Percentiles rank a stretch among this genome's conserved stretches.
phyloP scores from a whole-genome alignment of 2,797 vertebrate species.

The Platyrinchus mystaceus region DNA sequence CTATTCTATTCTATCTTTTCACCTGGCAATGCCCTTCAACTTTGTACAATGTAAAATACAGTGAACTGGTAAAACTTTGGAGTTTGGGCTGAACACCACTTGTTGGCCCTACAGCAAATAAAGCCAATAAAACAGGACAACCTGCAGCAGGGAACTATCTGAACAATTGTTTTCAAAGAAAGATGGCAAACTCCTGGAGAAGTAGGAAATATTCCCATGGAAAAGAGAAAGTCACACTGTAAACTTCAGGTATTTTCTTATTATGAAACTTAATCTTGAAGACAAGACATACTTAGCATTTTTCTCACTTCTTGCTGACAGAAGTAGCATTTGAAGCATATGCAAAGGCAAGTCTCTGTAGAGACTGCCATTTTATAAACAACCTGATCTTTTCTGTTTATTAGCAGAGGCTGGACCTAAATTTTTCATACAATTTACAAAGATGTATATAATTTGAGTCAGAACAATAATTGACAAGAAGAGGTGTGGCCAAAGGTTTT shows the following conservation, averaged over 20 bases:
- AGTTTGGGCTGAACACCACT: not conserved
- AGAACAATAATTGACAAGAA: not conserved
- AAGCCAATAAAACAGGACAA: not conserved
- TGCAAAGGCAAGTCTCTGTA: not conserved
- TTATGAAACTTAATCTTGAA: not conserved
- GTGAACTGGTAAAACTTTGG: not conserved
- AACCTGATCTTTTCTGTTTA: not conserved
- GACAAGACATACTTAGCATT: not conserved
- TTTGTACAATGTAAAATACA: not conserved
- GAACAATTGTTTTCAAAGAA: not conserved
- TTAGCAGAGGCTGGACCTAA: not conserved
- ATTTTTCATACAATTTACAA: not conserved
- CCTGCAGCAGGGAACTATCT: not conserved
- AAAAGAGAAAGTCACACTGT: constrained; percentile 10
- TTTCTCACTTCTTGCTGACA: not conserved
- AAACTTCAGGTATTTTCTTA: not conserved
- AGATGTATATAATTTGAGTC: not conserved
- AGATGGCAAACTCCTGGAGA: not conserved
- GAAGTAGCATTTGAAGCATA: not conserved
- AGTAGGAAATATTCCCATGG: not conserved
- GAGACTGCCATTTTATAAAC: not conserved
- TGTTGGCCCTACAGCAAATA: not conserved
- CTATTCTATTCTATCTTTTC: not conserved
- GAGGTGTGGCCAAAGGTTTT: not conserved
- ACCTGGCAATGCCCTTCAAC: not conserved